phyloP scores from a whole-genome alignment of 1,140 invertebrate species.

The Drosophila paulistorum region DNA sequence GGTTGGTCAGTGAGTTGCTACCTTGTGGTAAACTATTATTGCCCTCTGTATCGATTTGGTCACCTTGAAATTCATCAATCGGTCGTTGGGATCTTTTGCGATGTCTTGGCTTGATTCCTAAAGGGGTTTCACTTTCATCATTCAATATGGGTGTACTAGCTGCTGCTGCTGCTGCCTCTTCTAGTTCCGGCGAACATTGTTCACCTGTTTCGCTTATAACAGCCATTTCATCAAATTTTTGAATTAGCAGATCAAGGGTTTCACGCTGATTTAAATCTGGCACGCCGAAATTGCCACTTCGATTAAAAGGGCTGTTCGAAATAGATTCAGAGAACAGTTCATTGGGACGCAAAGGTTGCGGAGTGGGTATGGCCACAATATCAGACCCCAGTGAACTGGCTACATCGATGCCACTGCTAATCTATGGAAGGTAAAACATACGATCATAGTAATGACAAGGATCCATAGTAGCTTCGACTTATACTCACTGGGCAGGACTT shows the following conservation, averaged over 20 bases:
- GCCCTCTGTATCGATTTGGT: conserved; percentile 25
- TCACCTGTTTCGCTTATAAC: conserved; percentile 59
- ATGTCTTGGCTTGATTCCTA: conserved; percentile 16
- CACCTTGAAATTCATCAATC: conserved; percentile 46
- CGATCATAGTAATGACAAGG: background rate
- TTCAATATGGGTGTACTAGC: background rate
- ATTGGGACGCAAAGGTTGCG: conserved; percentile 73
- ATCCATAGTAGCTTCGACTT: conserved; percentile 22
- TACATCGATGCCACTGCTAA: conserved; percentile 87
- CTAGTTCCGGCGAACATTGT: background rate
- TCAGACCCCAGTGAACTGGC: conserved; percentile 87
- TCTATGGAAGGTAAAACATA: conserved; percentile 36
- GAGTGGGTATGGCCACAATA: conserved; percentile 82
- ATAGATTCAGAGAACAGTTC: conserved; percentile 80
- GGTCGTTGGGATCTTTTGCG: conserved; percentile 45
- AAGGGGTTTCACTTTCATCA: background rate
- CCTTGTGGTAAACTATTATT: conserved; percentile 45
- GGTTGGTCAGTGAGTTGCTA: conserved; percentile 72
- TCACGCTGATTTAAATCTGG: conserved; percentile 66
- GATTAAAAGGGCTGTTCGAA: conserved; percentile 75
- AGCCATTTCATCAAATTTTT: conserved; percentile 78
- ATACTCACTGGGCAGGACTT: conserved; percentile 86
- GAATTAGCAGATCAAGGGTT: conserved; percentile 69
- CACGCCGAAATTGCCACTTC: conserved; percentile 53
- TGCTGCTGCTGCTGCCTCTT: background rate